Evolutionary conservation across 35 echinoderm and acorn worm genomes (phyloP).

Genomic region (Diadema setosum): DNA sequence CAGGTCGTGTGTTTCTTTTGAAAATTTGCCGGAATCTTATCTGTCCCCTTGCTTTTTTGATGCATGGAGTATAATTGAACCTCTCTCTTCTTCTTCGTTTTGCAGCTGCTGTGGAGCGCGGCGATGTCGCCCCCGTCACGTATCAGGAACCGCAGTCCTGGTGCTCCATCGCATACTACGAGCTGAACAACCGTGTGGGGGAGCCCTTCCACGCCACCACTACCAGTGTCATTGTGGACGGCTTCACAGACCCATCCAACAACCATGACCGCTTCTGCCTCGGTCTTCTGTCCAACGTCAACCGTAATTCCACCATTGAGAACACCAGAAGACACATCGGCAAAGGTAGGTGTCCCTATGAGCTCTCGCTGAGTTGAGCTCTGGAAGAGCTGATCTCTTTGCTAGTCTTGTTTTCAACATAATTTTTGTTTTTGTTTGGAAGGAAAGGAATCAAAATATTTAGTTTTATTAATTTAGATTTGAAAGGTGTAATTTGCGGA

Average conservation of each 20-base stretch:
- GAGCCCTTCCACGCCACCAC: slow-evolving; percentile 97
- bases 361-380: too few relatives aligned
- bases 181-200: slow-evolving; percentile 94
- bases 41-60: too few relatives aligned
- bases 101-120: not conserved
- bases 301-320: slow-evolving; percentile 99
- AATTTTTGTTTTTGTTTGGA: too few relatives aligned
- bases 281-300: slow-evolving; percentile 95
- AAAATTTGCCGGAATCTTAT: too few relatives aligned
- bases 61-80: too few relatives aligned
- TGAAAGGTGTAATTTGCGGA: too few relatives aligned
- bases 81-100: not conserved
- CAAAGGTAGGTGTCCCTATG: slow-evolving; percentile 93
- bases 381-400: too few relatives aligned
- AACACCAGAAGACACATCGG: slow-evolving; percentile 99
- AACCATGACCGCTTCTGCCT: slow-evolving; percentile 97
- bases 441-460: too few relatives aligned
- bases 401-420: too few relatives aligned
- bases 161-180: slow-evolving; percentile 98
- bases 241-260: slow-evolving; percentile 96
- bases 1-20: too few relatives aligned
- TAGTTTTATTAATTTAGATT: too few relatives aligned
- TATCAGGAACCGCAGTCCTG: slow-evolving; percentile 94
- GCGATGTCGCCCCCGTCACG: slow-evolving; percentile 87
- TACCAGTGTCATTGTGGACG: slow-evolving; percentile 97